A percentile compares a stretch with the other conserved stretches of the same genome.
These are phyloP conservation scores for Macrotis lagotis DNA, from an alignment of 2,113 vertebrate genomes.

Conservation along the genomic window DNA sequence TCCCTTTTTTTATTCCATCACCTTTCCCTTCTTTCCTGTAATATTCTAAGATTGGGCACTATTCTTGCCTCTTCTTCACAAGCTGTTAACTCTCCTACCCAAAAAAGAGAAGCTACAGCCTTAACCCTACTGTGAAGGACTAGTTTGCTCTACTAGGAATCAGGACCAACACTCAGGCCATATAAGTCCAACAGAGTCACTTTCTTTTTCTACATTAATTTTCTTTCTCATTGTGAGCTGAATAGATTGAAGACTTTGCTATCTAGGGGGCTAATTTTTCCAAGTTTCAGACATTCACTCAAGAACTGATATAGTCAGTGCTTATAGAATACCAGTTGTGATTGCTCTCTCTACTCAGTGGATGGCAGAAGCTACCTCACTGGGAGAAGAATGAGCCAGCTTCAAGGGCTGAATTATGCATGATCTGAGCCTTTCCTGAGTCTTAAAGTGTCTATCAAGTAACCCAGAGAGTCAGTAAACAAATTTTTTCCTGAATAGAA, in stretches of 20 bases:
- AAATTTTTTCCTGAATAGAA: not conserved
- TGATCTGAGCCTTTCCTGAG: not conserved
- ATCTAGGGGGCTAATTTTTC: not conserved
- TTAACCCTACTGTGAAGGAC: too few relatives aligned
- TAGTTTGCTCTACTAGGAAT: too few relatives aligned
- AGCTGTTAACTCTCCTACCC: too few relatives aligned
- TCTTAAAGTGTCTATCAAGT: not conserved
- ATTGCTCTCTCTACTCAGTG: not conserved
- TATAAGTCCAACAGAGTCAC: too few relatives aligned
- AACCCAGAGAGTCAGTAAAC: not conserved
- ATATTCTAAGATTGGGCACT: too few relatives aligned
- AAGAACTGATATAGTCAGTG: not conserved
- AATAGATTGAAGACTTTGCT: not conserved
- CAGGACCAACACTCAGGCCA: too few relatives aligned
- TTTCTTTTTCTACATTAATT: too few relatives aligned
- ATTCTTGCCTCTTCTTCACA: too few relatives aligned
- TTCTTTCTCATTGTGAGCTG: not conserved
- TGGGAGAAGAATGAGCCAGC: not conserved
- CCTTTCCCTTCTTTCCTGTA: too few relatives aligned
- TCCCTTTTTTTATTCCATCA: too few relatives aligned
- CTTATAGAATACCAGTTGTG: not conserved
- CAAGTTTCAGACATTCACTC: not conserved
- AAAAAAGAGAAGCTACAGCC: too few relatives aligned
- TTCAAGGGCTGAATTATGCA: not conserved
- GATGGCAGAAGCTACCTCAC: not conserved